A percentile compares a stretch with the other conserved stretches of the same genome.
Conservation (phyloP, 2,888 invertebrate genomes). For the Eudasyphora cyanicolor region DNA sequence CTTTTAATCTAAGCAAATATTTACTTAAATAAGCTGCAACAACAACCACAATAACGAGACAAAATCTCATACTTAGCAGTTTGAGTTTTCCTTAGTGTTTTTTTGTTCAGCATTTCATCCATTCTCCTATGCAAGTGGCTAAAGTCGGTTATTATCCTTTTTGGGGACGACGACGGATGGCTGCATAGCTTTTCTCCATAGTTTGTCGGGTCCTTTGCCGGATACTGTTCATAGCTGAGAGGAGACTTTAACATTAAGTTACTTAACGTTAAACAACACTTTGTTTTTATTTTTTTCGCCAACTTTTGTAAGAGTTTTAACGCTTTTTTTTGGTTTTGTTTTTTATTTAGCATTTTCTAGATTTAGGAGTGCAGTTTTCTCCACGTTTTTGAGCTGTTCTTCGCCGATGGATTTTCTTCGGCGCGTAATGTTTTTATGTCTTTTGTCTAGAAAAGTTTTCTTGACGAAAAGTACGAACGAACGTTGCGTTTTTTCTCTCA, state of each 20-base stretch:
- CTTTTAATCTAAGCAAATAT: conserved; percentile 52
- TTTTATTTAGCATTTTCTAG: conserved; percentile 32
- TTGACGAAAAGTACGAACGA: not conserved
- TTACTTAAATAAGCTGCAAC: conserved; percentile 37
- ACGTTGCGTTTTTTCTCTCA: not conserved
- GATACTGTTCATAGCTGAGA: conserved; percentile 22
- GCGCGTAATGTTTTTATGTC: not conserved
- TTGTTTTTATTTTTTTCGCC: conserved; percentile 31
- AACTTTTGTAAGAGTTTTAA: conserved; percentile 20
- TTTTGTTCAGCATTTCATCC: conserved; percentile 10
- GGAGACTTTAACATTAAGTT: conserved; percentile 53
- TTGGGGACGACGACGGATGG: not conserved
- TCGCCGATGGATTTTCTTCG: not conserved
- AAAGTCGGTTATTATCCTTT: conserved; percentile 60
- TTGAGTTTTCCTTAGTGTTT: conserved; percentile 43
- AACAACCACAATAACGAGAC: conserved; percentile 2
- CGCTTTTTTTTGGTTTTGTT: conserved; percentile 23
- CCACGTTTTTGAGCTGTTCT: not conserved
- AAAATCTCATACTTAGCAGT: conserved; percentile 55
- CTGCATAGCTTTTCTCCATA: not conserved
- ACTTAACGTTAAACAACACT: conserved; percentile 51
- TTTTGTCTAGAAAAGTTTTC: conserved; percentile 35
- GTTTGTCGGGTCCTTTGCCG: not conserved
- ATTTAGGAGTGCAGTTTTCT: conserved; percentile 17
- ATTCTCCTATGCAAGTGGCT: conserved; percentile 57